Evolutionary conservation across 2,888 invertebrate species (phyloP), one percentile per base, ranked within the genome.

Genomic region (Drosophila putrida): DNA sequence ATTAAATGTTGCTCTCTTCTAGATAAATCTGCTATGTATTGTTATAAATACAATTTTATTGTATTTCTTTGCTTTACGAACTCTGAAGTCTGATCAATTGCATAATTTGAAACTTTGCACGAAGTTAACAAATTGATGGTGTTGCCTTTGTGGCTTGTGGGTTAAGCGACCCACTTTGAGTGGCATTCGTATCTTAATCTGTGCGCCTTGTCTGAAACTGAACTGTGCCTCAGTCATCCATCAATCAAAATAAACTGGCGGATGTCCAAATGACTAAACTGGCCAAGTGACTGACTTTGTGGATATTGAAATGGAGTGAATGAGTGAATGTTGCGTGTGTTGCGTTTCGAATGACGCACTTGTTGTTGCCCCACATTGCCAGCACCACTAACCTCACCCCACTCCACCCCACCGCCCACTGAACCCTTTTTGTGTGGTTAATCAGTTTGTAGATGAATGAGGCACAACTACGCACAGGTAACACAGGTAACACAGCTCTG

Each of bases 171-270:
- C 88, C 83, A 88, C 74, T 78, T 87, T 75, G 62, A 67, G 63
- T 49, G 64, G n/a, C 46, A 57, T 54, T 64, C 54, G 38, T 88
- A 85, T 88, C 88, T 77, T 58, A 82, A 80, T 81, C 80, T 73
- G 61, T 51, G 68, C 61, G 66, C 55, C 65, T 54, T 20, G 20
- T 20, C 20, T 20, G 20, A 20, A 20, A 20, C n/a, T 20, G 20
- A 20, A 6, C 35, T 35, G 55, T 15, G 64, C 28, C 76, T 59
- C 63, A 53, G 65, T 78, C 75, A 83, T 88, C 82, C 85, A 83
- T 83, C 83, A 88, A 83, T 83, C 83, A 88, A 83, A 47, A 10
- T 20, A 9, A 63, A 62, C 71, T 82, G 88, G 76, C 85, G 80
- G 74, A 85, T 79, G 85, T 79, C 85, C 83, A 82, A 75, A 70